Conservation (phyloP, 2,113 vertebrate species). For the Neolamprologus caudopunctatus region DNA sequence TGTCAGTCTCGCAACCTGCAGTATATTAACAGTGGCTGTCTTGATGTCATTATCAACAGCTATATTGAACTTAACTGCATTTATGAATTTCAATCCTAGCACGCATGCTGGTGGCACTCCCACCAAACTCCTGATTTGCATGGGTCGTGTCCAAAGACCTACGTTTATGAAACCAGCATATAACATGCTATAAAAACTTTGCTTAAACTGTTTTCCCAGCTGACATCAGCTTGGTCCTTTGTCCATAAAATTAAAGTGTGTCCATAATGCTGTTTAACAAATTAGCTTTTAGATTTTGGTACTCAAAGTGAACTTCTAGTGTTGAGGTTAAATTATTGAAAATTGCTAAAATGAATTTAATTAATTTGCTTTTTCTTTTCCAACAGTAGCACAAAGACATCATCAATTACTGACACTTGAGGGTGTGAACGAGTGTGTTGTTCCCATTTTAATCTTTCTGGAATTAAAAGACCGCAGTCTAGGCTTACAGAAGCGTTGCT, state of each 20-base stretch:
- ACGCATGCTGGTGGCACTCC: not conserved
- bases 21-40: not conserved
- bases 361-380: not conserved
- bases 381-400: not conserved
- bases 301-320: not conserved
- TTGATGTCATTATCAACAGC: not conserved
- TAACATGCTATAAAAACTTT: not conserved
- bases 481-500: not conserved
- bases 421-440: not conserved
- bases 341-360: not conserved
- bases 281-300: not conserved
- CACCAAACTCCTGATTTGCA: not conserved
- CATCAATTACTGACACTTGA: not conserved
- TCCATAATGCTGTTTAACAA: not conserved
- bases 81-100: not conserved
- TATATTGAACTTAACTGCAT: not conserved
- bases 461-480: not conserved
- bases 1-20: not conserved
- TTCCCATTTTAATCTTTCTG: not conserved
- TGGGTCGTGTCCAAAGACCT: too few species aligned
- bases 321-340: not conserved
- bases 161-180: not conserved
- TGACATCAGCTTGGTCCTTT: not conserved
- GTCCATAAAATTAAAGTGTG: not conserved
- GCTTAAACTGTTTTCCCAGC: not conserved